phyloP scores from a whole-genome alignment of 1,140 invertebrate genomes.

The Trinorchestia longiramus region DNA sequence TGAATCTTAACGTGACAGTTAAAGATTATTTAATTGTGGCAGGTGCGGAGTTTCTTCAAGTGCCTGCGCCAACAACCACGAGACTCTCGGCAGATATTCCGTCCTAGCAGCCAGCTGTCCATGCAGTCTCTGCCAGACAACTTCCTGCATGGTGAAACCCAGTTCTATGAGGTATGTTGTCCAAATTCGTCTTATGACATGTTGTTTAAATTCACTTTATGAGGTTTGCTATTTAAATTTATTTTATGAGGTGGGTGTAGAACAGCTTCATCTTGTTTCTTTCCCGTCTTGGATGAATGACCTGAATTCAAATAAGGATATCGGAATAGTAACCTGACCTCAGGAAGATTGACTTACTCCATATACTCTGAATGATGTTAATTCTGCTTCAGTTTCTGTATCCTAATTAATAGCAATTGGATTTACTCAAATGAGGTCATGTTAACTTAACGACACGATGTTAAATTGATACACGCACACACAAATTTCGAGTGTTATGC shows the following conservation, averaged over 20 bases:
- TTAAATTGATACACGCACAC: too few species aligned
- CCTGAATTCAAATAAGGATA: background rate
- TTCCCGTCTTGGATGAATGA: background rate
- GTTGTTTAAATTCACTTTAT: too few species aligned
- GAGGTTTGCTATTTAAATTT: too few species aligned
- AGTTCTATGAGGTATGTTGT: constrained; percentile 67
- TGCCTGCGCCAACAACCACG: constrained; percentile 64
- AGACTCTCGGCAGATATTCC: constrained; percentile 48
- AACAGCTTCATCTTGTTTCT: background rate
- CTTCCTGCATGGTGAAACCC: constrained; percentile 65
- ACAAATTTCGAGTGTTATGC: too few species aligned
- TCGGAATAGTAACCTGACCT: background rate
- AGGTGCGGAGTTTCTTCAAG: constrained; percentile 64
- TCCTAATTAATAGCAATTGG: background rate
- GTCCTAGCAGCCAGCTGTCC: constrained; percentile 18
- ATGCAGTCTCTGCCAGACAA: constrained; percentile 63
- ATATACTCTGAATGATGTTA: background rate
- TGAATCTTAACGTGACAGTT: too few species aligned
- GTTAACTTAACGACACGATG: background rate
- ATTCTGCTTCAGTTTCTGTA: background rate
- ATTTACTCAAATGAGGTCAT: background rate
- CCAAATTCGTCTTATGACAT: too few species aligned
- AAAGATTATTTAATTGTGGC: background rate
- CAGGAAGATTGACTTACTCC: background rate
- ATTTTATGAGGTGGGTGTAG: too few species aligned